Percentiles rank a stretch among this genome's conserved stretches.
These are phyloP conservation scores for Columba livia DNA, from an alignment of 2,113 vertebrate genomes.

Conservation along the genomic window DNA sequence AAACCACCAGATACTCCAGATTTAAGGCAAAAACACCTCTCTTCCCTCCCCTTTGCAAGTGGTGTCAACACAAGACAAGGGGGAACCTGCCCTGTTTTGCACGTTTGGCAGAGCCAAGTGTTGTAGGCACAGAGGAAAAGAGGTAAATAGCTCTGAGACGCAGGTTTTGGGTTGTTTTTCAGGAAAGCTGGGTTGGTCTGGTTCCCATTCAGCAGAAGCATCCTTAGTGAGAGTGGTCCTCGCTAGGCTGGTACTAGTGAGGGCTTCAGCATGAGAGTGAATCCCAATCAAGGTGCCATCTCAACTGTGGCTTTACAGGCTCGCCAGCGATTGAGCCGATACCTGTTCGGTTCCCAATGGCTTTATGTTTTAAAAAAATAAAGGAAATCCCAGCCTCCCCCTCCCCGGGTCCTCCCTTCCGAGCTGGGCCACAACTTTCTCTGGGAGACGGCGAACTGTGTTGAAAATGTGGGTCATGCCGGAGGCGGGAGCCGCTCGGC, in stretches of 20 bases:
- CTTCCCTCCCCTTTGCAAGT: not conserved
- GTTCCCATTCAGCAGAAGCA: not conserved
- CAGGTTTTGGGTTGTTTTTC: not conserved
- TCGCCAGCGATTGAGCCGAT: not conserved
- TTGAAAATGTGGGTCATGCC: slow-evolving; percentile 15
- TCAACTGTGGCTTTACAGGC: accelerated
- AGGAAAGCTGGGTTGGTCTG: not conserved
- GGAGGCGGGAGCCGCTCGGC: not conserved
- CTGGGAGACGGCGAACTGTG: not conserved
- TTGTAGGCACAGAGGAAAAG: not conserved
- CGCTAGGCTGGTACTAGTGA: accelerated
- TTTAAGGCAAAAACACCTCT: not conserved
- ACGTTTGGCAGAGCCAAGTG: not conserved
- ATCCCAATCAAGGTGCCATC: not conserved
- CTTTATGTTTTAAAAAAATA: not conserved
- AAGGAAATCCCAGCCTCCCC: accelerated
- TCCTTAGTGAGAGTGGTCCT: not conserved
- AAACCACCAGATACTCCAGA: not conserved
- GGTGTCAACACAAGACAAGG: not conserved
- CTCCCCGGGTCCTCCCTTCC: not conserved
- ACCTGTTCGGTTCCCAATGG: not conserved
- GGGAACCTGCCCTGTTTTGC: accelerated
- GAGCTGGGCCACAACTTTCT: not conserved
- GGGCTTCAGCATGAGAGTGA: not conserved
- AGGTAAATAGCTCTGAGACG: not conserved